A percentile compares a stretch with the other conserved stretches of the same genome.
These are phyloP conservation scores for Taenioides sp. DNA, from an alignment of 2,797 vertebrate species.

Conservation along the genomic window DNA sequence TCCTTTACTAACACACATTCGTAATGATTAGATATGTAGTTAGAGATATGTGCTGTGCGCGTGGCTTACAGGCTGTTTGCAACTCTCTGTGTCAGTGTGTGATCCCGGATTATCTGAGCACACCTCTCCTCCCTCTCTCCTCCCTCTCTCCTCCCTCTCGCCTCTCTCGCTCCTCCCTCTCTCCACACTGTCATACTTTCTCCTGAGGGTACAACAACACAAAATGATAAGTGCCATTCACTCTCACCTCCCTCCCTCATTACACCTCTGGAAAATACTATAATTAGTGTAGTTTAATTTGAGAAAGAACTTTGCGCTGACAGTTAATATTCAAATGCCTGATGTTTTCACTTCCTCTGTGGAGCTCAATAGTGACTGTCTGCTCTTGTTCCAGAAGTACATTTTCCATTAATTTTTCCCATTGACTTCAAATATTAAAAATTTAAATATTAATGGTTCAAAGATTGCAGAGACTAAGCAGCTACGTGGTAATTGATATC, in stretches of 20 bases:
- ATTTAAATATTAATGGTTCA: too few relatives aligned
- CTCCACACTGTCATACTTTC: conserved; percentile 43
- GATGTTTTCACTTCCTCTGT: too few relatives aligned
- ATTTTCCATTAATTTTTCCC: too few relatives aligned
- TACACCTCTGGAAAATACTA: too few relatives aligned
- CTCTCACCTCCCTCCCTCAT: neutral
- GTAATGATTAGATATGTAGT: neutral
- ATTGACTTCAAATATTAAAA: too few relatives aligned
- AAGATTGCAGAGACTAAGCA: too few relatives aligned
- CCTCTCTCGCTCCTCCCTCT: conserved; percentile 23
- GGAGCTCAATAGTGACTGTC: too few relatives aligned
- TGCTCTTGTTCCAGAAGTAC: too few relatives aligned
- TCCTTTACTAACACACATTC: neutral
- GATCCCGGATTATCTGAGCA: conserved; percentile 57
- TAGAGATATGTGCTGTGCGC: neutral
- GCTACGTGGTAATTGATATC: too few relatives aligned
- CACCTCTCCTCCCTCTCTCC: conserved; percentile 40
- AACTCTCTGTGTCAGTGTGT: conserved; percentile 35
- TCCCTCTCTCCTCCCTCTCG: conserved; percentile 41
- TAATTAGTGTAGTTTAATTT: neutral
- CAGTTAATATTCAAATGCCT: too few relatives aligned
- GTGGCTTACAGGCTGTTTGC: conserved; percentile 20
- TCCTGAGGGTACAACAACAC: conserved; percentile 25
- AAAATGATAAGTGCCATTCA: conserved; percentile 18
- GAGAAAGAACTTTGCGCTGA: neutral